A percentile compares a stretch with the other conserved stretches of the same genome.
Conservation (phyloP, 1,140 invertebrate species). For the Bombus vancouverensis region DNA sequence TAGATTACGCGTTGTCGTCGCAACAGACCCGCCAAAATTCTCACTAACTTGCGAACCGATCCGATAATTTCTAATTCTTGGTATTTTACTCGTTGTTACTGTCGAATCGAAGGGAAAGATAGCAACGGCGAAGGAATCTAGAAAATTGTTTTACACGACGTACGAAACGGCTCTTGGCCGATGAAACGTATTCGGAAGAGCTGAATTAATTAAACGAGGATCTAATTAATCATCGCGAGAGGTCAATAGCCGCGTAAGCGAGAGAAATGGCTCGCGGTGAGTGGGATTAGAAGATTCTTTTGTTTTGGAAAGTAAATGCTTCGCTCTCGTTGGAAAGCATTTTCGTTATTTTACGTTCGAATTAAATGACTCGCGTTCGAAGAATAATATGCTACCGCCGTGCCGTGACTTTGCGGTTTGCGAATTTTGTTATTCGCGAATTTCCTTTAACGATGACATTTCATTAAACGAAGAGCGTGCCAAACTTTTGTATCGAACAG, state of each 20-base stretch:
- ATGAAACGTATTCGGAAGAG: not conserved
- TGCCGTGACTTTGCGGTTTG: no score
- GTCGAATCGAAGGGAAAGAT: not conserved
- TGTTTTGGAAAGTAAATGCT: not conserved
- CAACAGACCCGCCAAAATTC: not conserved
- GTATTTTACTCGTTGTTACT: no score
- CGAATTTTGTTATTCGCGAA: not conserved
- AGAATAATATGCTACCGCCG: not conserved
- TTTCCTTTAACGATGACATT: not conserved
- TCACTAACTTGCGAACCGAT: not conserved
- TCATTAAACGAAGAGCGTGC: no score
- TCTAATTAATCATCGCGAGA: constrained; percentile 11
- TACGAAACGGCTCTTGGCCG: not conserved
- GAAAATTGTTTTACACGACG: not conserved
- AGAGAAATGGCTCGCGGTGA: not conserved
- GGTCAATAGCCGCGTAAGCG: not conserved
- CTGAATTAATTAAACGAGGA: not conserved
- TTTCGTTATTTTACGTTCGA: not conserved
- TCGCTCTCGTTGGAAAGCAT: not conserved
- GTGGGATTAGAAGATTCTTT: not conserved
- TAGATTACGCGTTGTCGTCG: no score
- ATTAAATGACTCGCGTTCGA: not conserved
- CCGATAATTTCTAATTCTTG: not conserved
- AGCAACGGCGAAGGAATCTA: not conserved
- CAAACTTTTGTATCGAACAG: no score